Evolutionary conservation across 2,888 invertebrate species (phyloP).

Genomic region (Pegoplata infirma): DNA sequence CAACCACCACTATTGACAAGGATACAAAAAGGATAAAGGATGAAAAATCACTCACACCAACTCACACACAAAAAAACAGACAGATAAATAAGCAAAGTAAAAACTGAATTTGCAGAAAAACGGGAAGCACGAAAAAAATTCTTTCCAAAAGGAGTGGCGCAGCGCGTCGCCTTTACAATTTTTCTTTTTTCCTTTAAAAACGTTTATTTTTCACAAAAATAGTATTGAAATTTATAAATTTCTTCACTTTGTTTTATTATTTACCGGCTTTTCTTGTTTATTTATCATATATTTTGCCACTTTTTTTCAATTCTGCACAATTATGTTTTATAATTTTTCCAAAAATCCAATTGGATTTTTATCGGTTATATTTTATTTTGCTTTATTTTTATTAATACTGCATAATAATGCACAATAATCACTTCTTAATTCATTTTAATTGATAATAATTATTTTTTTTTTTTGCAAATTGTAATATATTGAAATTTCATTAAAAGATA

Average conservation of each 20-base stretch:
- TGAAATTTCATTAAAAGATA: constrained; percentile 14
- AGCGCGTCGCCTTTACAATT: constrained; percentile 40
- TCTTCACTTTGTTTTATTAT: neutral
- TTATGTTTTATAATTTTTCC: neutral
- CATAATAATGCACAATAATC: no score
- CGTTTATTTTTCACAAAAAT: neutral
- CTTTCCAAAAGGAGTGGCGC: constrained; percentile 66
- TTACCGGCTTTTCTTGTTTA: constrained; percentile 50
- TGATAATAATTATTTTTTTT: neutral
- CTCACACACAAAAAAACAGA: constrained; percentile 24
- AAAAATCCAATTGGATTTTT: constrained; percentile 38
- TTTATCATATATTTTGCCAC: no score
- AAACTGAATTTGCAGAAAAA: constrained; percentile 48
- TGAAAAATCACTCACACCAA: neutral
- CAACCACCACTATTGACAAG: constrained; percentile 23
- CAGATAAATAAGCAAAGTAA: constrained; percentile 28
- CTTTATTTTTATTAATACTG: neutral
- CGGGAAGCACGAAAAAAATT: constrained; percentile 41
- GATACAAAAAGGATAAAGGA: constrained; percentile 30
- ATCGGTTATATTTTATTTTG: neutral
- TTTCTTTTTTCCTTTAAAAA: neutral
- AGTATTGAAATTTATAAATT: no score
- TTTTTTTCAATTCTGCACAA: neutral
- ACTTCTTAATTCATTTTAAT: neutral
- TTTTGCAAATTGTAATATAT: neutral